Conservation (phyloP, 2,888 invertebrate species). For the Eutolmus rufibarbis region DNA sequence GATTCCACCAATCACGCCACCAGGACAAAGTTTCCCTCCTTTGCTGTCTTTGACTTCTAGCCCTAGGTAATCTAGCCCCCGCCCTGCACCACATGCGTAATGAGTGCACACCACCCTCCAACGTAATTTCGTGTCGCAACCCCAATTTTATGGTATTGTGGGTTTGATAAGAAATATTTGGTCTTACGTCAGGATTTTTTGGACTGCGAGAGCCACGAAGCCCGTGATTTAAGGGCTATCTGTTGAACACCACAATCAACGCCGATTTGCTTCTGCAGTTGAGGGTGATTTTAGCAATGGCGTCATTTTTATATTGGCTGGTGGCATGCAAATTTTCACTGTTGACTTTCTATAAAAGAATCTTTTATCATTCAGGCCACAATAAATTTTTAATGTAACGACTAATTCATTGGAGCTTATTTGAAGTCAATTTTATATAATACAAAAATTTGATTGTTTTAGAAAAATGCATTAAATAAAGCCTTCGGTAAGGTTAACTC, state of each 20-base stretch:
- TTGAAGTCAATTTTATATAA: too few relatives aligned
- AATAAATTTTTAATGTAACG: not conserved
- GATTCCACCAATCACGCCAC: constrained; percentile 63
- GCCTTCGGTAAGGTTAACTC: too few relatives aligned
- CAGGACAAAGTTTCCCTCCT: constrained; percentile 61
- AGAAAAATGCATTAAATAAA: too few relatives aligned
- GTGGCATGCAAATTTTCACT: not conserved
- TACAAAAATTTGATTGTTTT: too few relatives aligned
- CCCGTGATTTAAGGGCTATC: constrained; percentile 38
- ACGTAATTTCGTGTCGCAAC: constrained; percentile 33
- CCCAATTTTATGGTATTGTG: constrained; percentile 8
- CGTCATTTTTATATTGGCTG: not conserved
- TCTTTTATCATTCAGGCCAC: not conserved
- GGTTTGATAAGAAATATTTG: constrained; percentile 2
- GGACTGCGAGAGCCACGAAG: not conserved
- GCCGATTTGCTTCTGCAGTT: not conserved
- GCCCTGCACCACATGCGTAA: constrained; percentile 29
- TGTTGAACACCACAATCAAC: constrained; percentile 28
- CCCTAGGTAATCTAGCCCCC: not conserved
- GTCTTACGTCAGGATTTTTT: not conserved
- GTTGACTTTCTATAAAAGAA: not conserved
- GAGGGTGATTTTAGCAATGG: not conserved
- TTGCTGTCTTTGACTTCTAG: constrained; percentile 45
- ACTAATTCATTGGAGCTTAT: not conserved
- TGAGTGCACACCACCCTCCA: not conserved